phyloP scores from a whole-genome alignment of 2,888 invertebrate genomes.

The Trichogramma evanescens region DNA sequence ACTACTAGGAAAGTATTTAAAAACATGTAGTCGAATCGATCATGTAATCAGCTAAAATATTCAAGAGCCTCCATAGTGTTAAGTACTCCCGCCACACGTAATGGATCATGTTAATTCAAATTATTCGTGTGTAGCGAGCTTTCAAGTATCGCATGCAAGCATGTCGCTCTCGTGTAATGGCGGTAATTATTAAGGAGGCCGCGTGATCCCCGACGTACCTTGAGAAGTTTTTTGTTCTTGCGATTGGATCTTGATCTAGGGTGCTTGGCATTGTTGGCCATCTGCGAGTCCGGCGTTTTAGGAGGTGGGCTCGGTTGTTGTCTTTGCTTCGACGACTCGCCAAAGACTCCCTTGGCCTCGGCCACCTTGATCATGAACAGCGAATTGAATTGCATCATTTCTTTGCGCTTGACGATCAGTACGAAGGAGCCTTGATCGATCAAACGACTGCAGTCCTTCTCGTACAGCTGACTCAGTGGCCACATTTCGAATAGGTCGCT shows the following conservation, averaged over 20 bases:
- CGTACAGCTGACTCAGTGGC: constrained; percentile 56
- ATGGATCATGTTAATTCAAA: no score
- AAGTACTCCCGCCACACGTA: no score
- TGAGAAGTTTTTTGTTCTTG: background rate
- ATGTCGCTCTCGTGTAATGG: no score
- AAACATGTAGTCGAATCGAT: no score
- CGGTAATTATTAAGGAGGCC: no score
- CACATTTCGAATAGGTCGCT: constrained; percentile 64
- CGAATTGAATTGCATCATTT: constrained; percentile 70
- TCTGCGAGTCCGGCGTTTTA: constrained; percentile 13
- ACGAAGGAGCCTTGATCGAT: constrained; percentile 57
- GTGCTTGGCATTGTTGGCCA: constrained; percentile 26
- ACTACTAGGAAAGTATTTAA: no score
- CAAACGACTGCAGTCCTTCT: constrained; percentile 47
- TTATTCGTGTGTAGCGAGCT: no score
- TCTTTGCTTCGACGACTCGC: constrained; percentile 40
- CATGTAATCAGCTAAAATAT: no score
- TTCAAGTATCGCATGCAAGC: no score
- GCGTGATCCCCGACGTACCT: no score
- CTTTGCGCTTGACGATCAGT: constrained; percentile 63
- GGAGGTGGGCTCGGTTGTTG: constrained; percentile 31
- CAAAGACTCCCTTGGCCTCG: constrained; percentile 72
- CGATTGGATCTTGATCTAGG: constrained; percentile 22
- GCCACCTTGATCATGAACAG: constrained; percentile 80
- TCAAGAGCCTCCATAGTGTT: no score